phyloP scores from a whole-genome alignment of 2,888 invertebrate species.

The Molanna angustata region DNA sequence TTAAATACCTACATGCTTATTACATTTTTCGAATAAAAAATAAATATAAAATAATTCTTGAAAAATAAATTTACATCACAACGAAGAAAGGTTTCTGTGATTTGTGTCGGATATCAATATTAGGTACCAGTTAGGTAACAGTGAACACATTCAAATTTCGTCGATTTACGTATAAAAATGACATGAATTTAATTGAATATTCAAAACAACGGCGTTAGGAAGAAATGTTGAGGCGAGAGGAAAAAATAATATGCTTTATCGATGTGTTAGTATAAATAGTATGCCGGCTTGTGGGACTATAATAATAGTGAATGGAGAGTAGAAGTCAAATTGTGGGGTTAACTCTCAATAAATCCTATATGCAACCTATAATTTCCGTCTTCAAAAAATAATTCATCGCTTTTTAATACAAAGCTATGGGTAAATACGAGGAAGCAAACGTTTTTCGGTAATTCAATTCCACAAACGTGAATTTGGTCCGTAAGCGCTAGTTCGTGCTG shows the following conservation, averaged over 20 bases:
- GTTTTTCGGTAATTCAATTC: constrained; percentile 30
- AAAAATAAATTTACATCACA: too few species aligned
- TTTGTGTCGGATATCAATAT: too few species aligned
- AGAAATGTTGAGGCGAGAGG: neutral
- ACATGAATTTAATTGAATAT: neutral
- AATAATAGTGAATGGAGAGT: constrained; percentile 25
- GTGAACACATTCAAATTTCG: too few species aligned
- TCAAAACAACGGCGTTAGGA: neutral
- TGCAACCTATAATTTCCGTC: constrained; percentile 30
- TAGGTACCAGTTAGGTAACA: too few species aligned
- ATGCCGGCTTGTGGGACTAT: constrained; percentile 18
- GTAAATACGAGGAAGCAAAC: constrained; percentile 30
- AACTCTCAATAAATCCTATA: constrained; percentile 30
- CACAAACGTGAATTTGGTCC: constrained; percentile 24
- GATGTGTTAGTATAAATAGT: constrained; percentile 15
- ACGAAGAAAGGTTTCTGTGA: too few species aligned
- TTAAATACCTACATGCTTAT: too few species aligned
- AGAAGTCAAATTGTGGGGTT: constrained; percentile 31
- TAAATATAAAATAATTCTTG: too few species aligned
- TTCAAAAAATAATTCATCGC: constrained; percentile 31
- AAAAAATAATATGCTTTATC: neutral
- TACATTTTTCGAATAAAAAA: too few species aligned
- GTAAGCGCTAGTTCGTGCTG: constrained; percentile 13
- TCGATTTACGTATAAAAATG: too few species aligned
- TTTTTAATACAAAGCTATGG: constrained; percentile 32